phyloP scores from a whole-genome alignment of 2,113 vertebrate genomes.

The Apteryx mantelli region DNA sequence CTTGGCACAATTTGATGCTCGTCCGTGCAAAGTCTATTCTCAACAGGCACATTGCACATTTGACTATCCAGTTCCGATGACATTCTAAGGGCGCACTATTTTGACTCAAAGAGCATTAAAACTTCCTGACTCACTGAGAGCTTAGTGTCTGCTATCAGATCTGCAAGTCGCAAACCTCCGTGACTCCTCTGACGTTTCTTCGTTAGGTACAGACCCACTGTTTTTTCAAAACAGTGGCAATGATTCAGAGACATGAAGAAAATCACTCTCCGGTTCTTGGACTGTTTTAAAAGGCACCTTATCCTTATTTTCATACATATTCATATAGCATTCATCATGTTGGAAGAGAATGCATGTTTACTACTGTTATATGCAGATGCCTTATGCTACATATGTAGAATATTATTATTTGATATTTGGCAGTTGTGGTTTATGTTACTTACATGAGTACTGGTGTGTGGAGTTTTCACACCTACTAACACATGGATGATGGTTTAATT shows the following conservation, averaged over 20 bases:
- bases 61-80: not conserved
- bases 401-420: not conserved
- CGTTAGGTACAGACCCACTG: not conserved
- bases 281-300: not conserved
- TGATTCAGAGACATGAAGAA: not conserved
- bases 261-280: not conserved
- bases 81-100: not conserved
- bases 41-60: not conserved
- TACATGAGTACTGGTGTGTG: not conserved
- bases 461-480: not conserved
- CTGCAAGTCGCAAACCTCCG: not conserved
- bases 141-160: not conserved
- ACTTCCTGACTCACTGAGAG: not conserved
- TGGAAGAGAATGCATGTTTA: not conserved
- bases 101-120: not conserved
- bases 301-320: not conserved
- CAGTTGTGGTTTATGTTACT: not conserved
- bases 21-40: not conserved
- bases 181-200: not conserved
- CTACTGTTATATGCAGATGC: not conserved
- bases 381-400: accelerated
- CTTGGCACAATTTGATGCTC: not conserved
- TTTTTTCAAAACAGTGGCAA: not conserved
- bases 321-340: not conserved
- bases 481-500: not conserved